Conservation (phyloP, 2,113 vertebrate species). For the Ptyas mucosa region DNA sequence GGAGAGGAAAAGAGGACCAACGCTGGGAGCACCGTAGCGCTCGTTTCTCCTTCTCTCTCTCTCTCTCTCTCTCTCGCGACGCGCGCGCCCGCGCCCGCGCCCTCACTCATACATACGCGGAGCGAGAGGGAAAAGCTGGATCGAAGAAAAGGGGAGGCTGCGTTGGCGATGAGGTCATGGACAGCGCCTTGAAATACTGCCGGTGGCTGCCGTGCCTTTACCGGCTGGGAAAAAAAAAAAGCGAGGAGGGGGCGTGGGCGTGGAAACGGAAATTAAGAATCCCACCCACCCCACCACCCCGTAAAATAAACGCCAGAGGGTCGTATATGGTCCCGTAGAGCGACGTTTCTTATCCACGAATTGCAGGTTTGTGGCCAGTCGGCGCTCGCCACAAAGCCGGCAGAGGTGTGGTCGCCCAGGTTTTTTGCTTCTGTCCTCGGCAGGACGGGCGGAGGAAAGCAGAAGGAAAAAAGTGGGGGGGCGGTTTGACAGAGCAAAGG, state of each 20-base stretch:
- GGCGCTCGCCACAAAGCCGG: neutral
- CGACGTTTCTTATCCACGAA: neutral
- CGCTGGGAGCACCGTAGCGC: constrained; percentile 11
- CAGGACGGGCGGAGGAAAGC: neutral
- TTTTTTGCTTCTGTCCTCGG: neutral
- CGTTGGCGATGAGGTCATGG: constrained; percentile 64
- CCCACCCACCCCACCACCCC: neutral
- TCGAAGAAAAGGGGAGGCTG: constrained; percentile 14
- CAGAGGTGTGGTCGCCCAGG: neutral
- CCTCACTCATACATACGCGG: neutral
- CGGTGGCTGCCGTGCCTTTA: neutral
- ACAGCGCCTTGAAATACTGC: constrained; percentile 60
- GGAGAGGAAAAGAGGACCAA: neutral
- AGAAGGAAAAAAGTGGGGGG: neutral
- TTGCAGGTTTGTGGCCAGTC: neutral
- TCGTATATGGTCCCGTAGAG: neutral
- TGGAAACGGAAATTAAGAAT: neutral
- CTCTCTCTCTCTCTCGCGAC: neutral
- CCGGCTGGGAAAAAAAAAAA: neutral
- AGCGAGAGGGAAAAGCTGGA: constrained; percentile 3
- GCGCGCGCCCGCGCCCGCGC: neutral
- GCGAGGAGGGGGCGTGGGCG: neutral
- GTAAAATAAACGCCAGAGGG: neutral
- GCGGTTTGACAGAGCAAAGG: neutral
- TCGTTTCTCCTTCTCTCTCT: neutral